Base-by-base conservation (phyloP, 1,140 invertebrate species). In the Elysia chlorotica region DNA sequence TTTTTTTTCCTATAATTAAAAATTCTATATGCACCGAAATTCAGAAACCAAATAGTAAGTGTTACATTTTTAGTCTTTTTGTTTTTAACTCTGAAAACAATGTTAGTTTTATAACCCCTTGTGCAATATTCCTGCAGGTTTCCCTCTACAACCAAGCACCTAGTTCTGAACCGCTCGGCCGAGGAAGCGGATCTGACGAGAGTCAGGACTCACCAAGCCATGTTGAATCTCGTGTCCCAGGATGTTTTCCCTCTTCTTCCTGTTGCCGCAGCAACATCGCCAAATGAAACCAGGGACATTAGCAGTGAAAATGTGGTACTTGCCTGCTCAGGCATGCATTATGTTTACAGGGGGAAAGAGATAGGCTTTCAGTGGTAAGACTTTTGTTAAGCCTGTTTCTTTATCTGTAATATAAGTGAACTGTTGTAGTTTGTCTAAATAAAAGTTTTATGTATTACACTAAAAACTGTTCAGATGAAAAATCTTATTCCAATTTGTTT, bases 221-320 rank as follows among this genome's bases (percentile, higher is more conserved):
- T 23, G 38, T 59, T 71, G 2, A 71, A 63, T 31, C 5, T 71
- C 21, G 69, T 71, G 19, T 33, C 30, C 28, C 17, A 3, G 6
- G 57, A 71, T 41, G 35, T 71, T 19, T 71, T 71, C 37, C 69
- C 69, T 41, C 6, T 71, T 30, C 19, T 71, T 1, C 69, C n/a
- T n/a, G n/a, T 10, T 31, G 61, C 25, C 5, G 14, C 61, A 63
- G 14, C 14, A 28, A 35, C 65, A 30, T 4, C 31, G 5, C 6
- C 37, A 2, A 14, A 14, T 6, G 35, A 36, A 37, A 4, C 21
- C 23, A 23, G 35, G 6, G 56, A 57, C 21, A 23, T 14, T 6
- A n/a, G n/a, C n/a, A n/a, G n/a, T n/a, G 67, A 56, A 1, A n/a
- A 67, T 19, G 35, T 70, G n/a, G 36, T 36, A 14, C 25, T 35